Evolutionary conservation across 2,113 vertebrate genomes (phyloP).

Genomic region (Mola mola): DNA sequence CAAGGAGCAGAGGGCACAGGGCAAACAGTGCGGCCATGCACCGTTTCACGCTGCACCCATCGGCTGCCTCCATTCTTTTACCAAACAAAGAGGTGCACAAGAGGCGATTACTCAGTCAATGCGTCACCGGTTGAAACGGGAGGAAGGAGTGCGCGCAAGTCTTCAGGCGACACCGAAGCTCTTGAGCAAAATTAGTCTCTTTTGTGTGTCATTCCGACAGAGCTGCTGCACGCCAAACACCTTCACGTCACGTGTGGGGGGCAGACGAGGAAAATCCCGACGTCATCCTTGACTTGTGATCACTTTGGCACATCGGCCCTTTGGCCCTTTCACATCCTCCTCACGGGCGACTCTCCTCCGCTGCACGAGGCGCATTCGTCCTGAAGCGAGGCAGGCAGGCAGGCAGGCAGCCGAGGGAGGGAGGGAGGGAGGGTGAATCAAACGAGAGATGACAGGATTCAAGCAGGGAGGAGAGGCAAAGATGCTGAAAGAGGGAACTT

Average conservation of each 20-base stretch:
- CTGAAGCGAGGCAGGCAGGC: constrained; percentile 60
- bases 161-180: constrained; percentile 28
- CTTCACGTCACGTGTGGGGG: constrained; percentile 31
- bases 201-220: constrained; percentile 35
- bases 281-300: constrained; percentile 56
- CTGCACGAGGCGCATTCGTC: constrained; percentile 62
- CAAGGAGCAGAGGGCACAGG: constrained; percentile 49
- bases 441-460: constrained; percentile 62
- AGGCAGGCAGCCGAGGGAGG: constrained; percentile 17
- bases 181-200: constrained; percentile 29
- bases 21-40: constrained; percentile 28
- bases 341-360: too few relatives aligned
- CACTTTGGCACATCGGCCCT: constrained; percentile 55
- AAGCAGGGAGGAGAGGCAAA: constrained; percentile 42
- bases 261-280: constrained; percentile 41
- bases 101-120: constrained; percentile 56
- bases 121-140: constrained; percentile 53
- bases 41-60: constrained; percentile 45
- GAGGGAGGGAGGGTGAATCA: constrained; percentile 35
- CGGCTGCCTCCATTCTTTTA: constrained; percentile 41
- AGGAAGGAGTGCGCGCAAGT: constrained; percentile 20
- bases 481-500: constrained; percentile 59
- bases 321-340: constrained; percentile 23
- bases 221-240: constrained; percentile 25
- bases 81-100: constrained; percentile 48